phyloP scores from a whole-genome alignment of 2,888 invertebrate genomes.

The Seira ritae region DNA sequence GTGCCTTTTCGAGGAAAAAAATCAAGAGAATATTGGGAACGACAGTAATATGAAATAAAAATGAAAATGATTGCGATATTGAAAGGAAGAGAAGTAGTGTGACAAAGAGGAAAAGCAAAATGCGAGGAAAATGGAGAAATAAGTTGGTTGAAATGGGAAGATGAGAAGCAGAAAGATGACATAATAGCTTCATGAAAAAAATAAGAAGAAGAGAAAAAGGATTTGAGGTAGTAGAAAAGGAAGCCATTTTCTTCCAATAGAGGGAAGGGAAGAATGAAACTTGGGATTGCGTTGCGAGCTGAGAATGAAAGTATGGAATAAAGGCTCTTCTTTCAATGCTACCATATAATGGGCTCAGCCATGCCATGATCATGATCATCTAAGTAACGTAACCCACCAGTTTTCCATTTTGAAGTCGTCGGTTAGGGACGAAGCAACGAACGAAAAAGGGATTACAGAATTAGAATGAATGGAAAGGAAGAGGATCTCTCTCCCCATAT shows the following conservation, averaged over 20 bases:
- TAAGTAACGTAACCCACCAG: too few relatives aligned
- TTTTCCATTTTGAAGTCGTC: too few relatives aligned
- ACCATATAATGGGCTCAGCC: too few relatives aligned
- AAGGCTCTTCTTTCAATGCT: too few relatives aligned
- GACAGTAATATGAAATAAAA: too few relatives aligned
- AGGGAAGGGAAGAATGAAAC: background rate
- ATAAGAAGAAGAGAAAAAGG: background rate
- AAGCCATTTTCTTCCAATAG: background rate
- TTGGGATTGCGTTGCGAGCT: background rate
- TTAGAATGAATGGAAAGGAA: background rate
- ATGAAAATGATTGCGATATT: slow-evolving; percentile 5
- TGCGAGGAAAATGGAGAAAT: background rate
- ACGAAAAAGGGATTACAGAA: background rate
- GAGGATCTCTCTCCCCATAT: slow-evolving; percentile 1
- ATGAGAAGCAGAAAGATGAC: slow-evolving; percentile 5
- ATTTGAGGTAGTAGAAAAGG: background rate
- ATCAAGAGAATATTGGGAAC: too few relatives aligned
- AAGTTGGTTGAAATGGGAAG: slow-evolving; percentile 13
- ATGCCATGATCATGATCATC: too few relatives aligned
- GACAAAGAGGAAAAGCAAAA: slow-evolving; percentile 3
- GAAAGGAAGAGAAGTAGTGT: slow-evolving; percentile 1
- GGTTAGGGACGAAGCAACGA: background rate
- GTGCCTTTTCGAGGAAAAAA: too few relatives aligned
- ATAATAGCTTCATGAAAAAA: slow-evolving; percentile 10
- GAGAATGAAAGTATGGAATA: too few relatives aligned